Percentiles rank a stretch among this genome's conserved stretches.
These are phyloP conservation scores for Labrus mixtus DNA, from an alignment of 2,113 vertebrate genomes.

Conservation along the genomic window DNA sequence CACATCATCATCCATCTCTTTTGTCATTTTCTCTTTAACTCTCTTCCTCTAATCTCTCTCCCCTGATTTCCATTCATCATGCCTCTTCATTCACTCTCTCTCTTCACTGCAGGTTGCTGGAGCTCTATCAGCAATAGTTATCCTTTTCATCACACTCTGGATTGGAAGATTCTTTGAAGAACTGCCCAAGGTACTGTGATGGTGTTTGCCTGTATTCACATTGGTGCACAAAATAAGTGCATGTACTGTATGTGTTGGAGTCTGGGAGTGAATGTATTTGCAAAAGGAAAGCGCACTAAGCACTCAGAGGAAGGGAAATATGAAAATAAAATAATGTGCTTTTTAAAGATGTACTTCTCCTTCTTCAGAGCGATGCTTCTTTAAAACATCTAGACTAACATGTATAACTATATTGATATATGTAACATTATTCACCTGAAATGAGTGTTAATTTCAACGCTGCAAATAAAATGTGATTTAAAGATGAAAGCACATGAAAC, in stretches of 20 bases:
- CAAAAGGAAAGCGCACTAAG: not conserved
- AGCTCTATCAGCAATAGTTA: slow-evolving; percentile 88
- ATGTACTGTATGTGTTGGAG: slow-evolving; percentile 1
- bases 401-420: too few relatives aligned
- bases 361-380: too few relatives aligned
- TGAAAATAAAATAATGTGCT: not conserved
- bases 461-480: too few relatives aligned
- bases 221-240: not conserved
- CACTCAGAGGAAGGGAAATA: not conserved
- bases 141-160: slow-evolving; percentile 91
- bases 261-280: slow-evolving; percentile 1
- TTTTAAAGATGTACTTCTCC: too few relatives aligned
- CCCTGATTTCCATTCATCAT: slow-evolving; percentile 30
- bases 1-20: slow-evolving; percentile 20
- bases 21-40: not conserved
- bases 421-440: too few relatives aligned
- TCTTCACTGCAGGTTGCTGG: slow-evolving; percentile 86
- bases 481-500: too few relatives aligned
- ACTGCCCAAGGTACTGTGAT: slow-evolving; percentile 90
- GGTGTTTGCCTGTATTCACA: not conserved
- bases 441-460: too few relatives aligned
- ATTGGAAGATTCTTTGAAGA: slow-evolving; percentile 90
- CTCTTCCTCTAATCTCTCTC: slow-evolving; percentile 6
- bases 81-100: not conserved
- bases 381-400: too few relatives aligned